A percentile compares a stretch with the other conserved stretches of the same genome.
These are phyloP conservation scores for Anthophora plumipes DNA, from an alignment of 2,888 invertebrate species.

Conservation along the genomic window DNA sequence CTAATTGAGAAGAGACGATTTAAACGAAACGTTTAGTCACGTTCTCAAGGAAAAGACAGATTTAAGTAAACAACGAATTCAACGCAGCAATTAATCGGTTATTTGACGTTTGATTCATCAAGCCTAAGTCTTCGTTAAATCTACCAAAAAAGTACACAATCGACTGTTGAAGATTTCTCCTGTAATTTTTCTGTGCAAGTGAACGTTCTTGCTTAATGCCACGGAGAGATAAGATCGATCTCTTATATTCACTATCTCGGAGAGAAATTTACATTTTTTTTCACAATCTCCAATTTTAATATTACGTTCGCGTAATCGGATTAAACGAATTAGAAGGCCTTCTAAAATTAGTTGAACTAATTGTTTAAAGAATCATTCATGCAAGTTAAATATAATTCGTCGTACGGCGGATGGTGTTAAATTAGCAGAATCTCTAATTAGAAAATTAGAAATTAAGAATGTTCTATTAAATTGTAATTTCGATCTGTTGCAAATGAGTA, in stretches of 20 bases:
- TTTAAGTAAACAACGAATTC: not conserved
- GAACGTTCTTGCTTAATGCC: not conserved
- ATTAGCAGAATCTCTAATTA: no score
- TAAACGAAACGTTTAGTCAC: not conserved
- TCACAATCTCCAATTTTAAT: not conserved
- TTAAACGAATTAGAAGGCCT: not conserved
- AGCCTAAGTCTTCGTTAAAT: not conserved
- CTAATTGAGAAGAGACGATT: constrained; percentile 64
- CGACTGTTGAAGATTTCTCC: not conserved
- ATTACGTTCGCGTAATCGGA: not conserved
- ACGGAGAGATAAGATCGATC: not conserved
- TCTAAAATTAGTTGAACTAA: not conserved
- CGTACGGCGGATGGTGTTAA: no score
- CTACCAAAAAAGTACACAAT: not conserved
- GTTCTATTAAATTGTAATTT: no score
- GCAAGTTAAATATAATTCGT: not conserved
- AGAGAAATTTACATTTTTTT: not conserved
- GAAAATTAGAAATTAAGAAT: not conserved
- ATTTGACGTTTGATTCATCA: not conserved
- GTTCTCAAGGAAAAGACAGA: not conserved
- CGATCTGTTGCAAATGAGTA: no score
- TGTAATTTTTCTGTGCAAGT: not conserved
- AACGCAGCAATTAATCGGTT: not conserved
- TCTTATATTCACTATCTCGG: not conserved
- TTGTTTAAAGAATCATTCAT: not conserved